Conservation (phyloP, 2,888 invertebrate species). For the Torymus tubicola region DNA sequence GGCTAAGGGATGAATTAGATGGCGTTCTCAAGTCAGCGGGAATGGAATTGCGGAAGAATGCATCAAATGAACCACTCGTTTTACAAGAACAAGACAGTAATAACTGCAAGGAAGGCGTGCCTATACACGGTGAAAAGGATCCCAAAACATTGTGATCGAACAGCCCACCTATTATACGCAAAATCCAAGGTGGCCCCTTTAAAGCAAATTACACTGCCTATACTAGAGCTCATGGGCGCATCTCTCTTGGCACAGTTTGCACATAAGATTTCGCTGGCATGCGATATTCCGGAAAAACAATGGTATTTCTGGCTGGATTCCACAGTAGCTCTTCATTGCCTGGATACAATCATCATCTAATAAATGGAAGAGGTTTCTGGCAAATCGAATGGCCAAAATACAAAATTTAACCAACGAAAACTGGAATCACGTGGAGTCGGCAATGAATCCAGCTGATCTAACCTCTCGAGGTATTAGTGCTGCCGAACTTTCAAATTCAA, state of each 20-base stretch:
- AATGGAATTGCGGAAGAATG: not conserved
- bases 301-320: slow-evolving; percentile 15
- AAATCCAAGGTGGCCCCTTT: slow-evolving; percentile 31
- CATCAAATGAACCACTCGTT: slow-evolving; percentile 6
- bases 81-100: not conserved
- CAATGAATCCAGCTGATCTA: slow-evolving; percentile 10
- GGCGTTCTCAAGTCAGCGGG: not conserved
- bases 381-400: not conserved
- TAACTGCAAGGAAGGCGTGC: too few species aligned
- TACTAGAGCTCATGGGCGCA: slow-evolving; percentile 14
- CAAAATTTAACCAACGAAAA: not conserved
- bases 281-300: too few species aligned
- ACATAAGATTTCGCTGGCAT: not conserved
- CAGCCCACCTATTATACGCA: slow-evolving; percentile 1
- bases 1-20: not conserved
- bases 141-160: not conserved
- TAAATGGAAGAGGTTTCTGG: slow-evolving; percentile 4
- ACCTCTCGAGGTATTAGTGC: not conserved
- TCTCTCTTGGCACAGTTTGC: not conserved
- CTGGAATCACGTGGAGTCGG: slow-evolving; percentile 4
- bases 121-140: not conserved
- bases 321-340: not conserved
- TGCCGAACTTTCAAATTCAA: not conserved
- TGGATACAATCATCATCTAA: not conserved
- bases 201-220: slow-evolving; percentile 2